Percentiles rank a stretch among this genome's conserved stretches.
phyloP scores from a whole-genome alignment of 2,888 invertebrate genomes.

The Blastobasis adustella region DNA sequence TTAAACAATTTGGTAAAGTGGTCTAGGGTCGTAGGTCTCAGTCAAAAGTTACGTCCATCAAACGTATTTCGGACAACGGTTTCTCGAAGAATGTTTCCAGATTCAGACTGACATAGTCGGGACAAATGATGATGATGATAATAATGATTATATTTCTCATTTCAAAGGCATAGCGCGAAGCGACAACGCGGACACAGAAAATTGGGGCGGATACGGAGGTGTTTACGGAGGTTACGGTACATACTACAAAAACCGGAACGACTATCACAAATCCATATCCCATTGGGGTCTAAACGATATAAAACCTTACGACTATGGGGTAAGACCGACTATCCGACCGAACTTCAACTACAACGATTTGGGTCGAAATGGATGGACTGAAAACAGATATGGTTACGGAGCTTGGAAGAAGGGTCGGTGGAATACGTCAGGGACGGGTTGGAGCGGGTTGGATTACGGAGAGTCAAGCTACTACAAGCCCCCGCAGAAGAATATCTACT shows the following conservation, averaged over 20 bases:
- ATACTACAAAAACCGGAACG: conserved; percentile 55
- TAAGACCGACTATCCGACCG: conserved; percentile 16
- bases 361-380: conserved; percentile 38
- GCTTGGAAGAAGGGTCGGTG: conserved; percentile 52
- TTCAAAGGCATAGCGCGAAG: conserved; percentile 38
- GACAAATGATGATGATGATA: too few species aligned
- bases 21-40: too few species aligned
- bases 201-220: conserved; percentile 78
- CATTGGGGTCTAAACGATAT: conserved; percentile 68
- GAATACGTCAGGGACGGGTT: conserved; percentile 36
- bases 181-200: conserved; percentile 46
- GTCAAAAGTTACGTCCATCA: too few species aligned
- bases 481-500: conserved; percentile 24
- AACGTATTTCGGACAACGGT: too few species aligned
- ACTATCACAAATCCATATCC: conserved; percentile 57
- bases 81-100: too few species aligned
- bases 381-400: conserved; percentile 40
- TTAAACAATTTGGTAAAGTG: too few species aligned
- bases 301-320: conserved; percentile 13
- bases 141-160: neutral
- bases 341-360: conserved; percentile 64
- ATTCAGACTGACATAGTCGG: too few species aligned
- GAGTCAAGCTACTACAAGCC: conserved; percentile 32
- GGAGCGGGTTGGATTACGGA: conserved; percentile 33
- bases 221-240: conserved; percentile 61